Conservation (phyloP, 2,797 vertebrate species). For the Pipistrellus kuhlii region DNA sequence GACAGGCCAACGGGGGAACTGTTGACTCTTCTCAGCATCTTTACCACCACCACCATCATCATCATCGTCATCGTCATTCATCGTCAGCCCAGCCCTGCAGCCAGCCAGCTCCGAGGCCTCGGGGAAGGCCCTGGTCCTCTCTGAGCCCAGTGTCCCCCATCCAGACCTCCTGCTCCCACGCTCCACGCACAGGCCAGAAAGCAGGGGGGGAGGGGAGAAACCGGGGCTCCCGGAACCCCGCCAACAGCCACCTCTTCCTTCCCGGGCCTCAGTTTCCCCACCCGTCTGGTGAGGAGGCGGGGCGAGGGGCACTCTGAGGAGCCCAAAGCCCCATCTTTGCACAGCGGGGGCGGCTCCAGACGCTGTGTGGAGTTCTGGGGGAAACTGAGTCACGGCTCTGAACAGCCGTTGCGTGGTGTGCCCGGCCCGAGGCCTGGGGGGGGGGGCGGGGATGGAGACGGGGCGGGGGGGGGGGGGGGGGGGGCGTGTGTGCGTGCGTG, state of each 20-base stretch:
- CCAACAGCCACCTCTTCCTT: neutral
- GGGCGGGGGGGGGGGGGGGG: too few relatives aligned
- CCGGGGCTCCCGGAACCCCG: rapidly evolving
- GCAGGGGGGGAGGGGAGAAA: too few relatives aligned
- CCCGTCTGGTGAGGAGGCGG: neutral
- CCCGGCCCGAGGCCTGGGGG: neutral
- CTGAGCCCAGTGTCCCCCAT: neutral
- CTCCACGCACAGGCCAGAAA: neutral
- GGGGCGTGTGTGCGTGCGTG: neutral
- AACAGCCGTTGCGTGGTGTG: neutral
- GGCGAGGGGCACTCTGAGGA: rapidly evolving
- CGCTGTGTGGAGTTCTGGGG: neutral
- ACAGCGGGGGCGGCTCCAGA: neutral
- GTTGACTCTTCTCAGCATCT: neutral
- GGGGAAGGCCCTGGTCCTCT: neutral
- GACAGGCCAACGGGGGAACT: neutral
- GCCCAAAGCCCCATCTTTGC: too few relatives aligned
- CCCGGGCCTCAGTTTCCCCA: neutral
- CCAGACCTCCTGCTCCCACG: neutral
- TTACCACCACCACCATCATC: rapidly evolving
- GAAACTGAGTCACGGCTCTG: neutral
- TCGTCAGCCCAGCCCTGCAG: neutral
- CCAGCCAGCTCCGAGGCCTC: neutral
- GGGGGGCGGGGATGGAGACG: too few relatives aligned
- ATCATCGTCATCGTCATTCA: rapidly evolving